These are phyloP conservation scores for Laspeyria flexula DNA, from an alignment of 2,888 invertebrate species.

Conservation along the genomic window DNA sequence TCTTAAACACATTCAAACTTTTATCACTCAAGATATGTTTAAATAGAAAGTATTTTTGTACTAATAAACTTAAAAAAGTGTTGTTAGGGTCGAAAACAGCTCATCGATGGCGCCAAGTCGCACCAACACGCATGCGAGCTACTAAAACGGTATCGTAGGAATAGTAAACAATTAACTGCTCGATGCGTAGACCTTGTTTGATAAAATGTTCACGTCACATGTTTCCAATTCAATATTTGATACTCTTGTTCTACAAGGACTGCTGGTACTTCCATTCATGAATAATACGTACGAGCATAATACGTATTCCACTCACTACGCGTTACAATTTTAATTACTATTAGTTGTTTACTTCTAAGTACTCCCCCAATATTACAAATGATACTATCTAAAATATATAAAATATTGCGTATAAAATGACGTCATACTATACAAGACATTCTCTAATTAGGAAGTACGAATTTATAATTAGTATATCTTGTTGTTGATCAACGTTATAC, in stretches of 20 bases:
- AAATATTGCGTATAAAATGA: slow-evolving; percentile 52
- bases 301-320: slow-evolving; percentile 11
- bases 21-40: slow-evolving; percentile 61
- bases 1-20: slow-evolving; percentile 70
- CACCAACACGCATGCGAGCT: slow-evolving; percentile 66
- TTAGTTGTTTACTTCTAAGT: slow-evolving; percentile 9
- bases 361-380: slow-evolving; percentile 13
- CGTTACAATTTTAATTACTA: slow-evolving; percentile 8
- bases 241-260: slow-evolving; percentile 51
- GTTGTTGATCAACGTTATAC: slow-evolving; percentile 72
- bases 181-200: slow-evolving; percentile 70
- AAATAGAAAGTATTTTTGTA: slow-evolving; percentile 40
- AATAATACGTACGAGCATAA: slow-evolving; percentile 21
- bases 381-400: slow-evolving; percentile 21
- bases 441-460: slow-evolving; percentile 63
- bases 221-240: slow-evolving; percentile 57
- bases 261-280: slow-evolving; percentile 43
- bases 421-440: slow-evolving; percentile 52
- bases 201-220: slow-evolving; percentile 69
- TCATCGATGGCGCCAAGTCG: slow-evolving; percentile 45
- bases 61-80: slow-evolving; percentile 54
- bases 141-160: slow-evolving; percentile 75
- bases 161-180: slow-evolving; percentile 79
- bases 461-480: slow-evolving; percentile 66
- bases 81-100: slow-evolving; percentile 54